Conservation (phyloP, 1,140 invertebrate genomes). For the Maniola jurtina region DNA sequence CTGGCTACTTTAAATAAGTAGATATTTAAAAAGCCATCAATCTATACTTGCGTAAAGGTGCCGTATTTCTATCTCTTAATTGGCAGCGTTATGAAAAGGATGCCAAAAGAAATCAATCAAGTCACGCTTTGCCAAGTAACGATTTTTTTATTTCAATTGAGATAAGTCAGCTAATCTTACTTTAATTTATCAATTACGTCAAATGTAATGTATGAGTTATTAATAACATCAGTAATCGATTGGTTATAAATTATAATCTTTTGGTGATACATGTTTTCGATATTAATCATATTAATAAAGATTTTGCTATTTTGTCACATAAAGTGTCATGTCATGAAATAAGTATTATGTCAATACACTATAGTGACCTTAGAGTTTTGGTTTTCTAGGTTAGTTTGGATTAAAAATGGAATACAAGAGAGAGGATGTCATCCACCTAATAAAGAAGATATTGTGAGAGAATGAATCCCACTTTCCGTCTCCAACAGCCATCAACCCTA, state of each 20-base stretch:
- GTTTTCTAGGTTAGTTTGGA: no score
- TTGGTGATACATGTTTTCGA: no score
- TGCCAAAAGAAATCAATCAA: not conserved
- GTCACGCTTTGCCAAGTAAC: not conserved
- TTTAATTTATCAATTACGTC: conserved; percentile 10
- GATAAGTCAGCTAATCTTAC: conserved; percentile 3
- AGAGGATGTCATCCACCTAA: no score
- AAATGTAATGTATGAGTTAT: not conserved
- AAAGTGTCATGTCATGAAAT: no score
- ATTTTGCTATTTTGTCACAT: no score
- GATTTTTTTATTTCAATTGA: conserved; percentile 8
- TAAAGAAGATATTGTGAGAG: no score
- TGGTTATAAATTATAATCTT: not conserved
- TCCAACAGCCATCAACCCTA: no score
- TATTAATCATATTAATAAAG: no score
- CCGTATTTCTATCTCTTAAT: conserved; percentile 6
- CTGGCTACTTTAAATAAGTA: not conserved
- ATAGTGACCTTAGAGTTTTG: no score
- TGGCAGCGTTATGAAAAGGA: conserved; percentile 1
- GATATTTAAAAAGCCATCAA: conserved; percentile 5
- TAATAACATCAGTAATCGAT: not conserved
- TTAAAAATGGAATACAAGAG: no score
- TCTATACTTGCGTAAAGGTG: not conserved
- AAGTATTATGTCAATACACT: no score
- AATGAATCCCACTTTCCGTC: no score